Evolutionary conservation across 2,888 invertebrate genomes (phyloP), one percentile per base, ranked within the genome.

Genomic region (Seira sanloemensis): DNA sequence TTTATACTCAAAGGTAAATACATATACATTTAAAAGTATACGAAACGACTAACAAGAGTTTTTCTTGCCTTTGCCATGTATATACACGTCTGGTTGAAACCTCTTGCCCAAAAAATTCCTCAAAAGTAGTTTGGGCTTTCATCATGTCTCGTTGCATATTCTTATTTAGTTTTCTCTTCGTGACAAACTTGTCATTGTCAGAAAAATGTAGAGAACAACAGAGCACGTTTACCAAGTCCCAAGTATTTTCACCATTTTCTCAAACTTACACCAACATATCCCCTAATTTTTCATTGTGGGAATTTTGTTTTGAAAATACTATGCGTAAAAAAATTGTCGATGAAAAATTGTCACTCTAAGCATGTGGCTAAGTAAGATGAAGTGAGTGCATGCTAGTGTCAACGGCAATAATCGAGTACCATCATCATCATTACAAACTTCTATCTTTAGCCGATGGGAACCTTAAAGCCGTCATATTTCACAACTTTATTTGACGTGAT

Each of bases 101-200:
- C 76, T 37, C 65, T 75, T 9, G 50, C 67, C 9, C n/a, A 73
- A 73, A 26, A 24, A 24, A 18, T 74, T 58, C 46, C n/a, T n/a
- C n/a, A n/a, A n/a, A n/a, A n/a, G n/a, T n/a, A n/a, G n/a, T n/a
- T n/a, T 24, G 18, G 46, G 7, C 24, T 73, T 25, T 65, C 68
- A 58, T 18, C 79, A 67, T 24, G 62, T 75, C 37, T 75, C 26
- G 62, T 66, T n/a, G n/a, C n/a, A n/a, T 66, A 62, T 73, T 73
- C 72, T 54, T 37, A 46, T 69, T 69, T 37, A 16, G 18, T 46
- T 37, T 26, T 67, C 37, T 76, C 21, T 65, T 71, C 66, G 46
- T 62, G 54, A 62, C 50, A 54, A 77, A 27, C 69, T 69, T 78
- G 73, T 58, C 73, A 58, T 73, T 73, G 73, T 75, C 75, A 75